These are phyloP conservation scores for Pseudochirops corinnae DNA, from an alignment of 2,797 vertebrate species.

Conservation along the genomic window DNA sequence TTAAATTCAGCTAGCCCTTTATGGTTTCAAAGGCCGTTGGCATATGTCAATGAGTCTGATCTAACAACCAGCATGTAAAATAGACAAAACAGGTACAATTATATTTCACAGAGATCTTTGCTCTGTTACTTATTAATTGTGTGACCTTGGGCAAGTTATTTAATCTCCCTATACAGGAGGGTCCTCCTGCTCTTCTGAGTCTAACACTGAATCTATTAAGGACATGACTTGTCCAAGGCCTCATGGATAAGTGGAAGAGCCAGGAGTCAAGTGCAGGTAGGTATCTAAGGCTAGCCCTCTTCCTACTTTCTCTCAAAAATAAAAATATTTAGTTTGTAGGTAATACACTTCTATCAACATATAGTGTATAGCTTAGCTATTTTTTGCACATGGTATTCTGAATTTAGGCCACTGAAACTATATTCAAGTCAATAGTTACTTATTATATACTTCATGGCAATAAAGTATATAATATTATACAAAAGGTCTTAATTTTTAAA, in stretches of 20 bases:
- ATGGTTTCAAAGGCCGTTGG: background rate
- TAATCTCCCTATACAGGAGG: background rate
- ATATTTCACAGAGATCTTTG: background rate
- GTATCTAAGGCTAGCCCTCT: accelerated
- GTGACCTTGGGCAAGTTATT: background rate
- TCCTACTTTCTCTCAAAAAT: background rate
- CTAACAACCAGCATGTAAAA: background rate
- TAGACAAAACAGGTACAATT: background rate
- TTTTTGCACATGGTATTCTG: background rate
- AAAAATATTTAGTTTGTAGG: background rate
- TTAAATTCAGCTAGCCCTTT: background rate
- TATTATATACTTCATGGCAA: slow-evolving; percentile 36
- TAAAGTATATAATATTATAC: background rate
- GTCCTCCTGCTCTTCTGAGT: background rate
- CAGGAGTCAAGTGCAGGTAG: background rate
- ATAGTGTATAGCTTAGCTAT: background rate
- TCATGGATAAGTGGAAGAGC: background rate
- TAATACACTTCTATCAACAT: background rate
- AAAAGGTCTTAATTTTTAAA: slow-evolving; percentile 52
- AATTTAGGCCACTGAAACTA: slow-evolving; percentile 22
- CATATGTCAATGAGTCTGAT: background rate
- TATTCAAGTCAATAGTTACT: slow-evolving; percentile 27
- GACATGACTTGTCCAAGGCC: background rate
- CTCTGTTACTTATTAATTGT: background rate
- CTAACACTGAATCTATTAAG: background rate